phyloP scores from a whole-genome alignment of 2,888 invertebrate species.

The Selenia dentaria region DNA sequence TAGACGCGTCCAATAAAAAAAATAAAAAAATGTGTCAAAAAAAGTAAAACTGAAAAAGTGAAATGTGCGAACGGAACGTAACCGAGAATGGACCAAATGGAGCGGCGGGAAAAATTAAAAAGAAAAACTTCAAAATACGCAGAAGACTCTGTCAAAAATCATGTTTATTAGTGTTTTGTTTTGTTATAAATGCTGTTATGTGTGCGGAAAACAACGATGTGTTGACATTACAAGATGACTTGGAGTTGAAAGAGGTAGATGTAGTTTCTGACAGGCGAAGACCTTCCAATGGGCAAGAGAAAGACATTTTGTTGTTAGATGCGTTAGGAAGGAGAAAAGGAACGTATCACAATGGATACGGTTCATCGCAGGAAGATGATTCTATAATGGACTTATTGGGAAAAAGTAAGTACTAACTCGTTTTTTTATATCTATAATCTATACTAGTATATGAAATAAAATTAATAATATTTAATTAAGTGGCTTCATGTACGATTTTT shows the following conservation, averaged over 20 bases:
- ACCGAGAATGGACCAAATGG: constrained; percentile 49
- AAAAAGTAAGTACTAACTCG: constrained; percentile 89
- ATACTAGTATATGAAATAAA: no score
- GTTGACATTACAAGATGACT: constrained; percentile 71
- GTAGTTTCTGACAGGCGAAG: constrained; percentile 69
- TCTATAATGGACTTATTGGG: constrained; percentile 93
- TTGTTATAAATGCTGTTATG: constrained; percentile 46
- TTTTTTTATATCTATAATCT: no score
- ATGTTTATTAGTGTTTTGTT: constrained; percentile 46
- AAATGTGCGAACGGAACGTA: constrained; percentile 51
- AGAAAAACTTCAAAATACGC: constrained; percentile 64
- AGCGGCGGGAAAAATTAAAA: constrained; percentile 57
- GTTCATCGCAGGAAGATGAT: constrained; percentile 83
- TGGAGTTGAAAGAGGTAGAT: constrained; percentile 62
- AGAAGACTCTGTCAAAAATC: constrained; percentile 50
- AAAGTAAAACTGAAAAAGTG: constrained; percentile 45
- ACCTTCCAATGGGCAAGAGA: constrained; percentile 88
- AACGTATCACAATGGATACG: constrained; percentile 70
- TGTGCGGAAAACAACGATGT: constrained; percentile 71
- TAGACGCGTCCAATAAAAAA: constrained; percentile 55
- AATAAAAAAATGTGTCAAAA: constrained; percentile 40
- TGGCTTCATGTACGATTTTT: no score
- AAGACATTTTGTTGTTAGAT: constrained; percentile 89
- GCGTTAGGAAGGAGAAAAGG: constrained; percentile 88
- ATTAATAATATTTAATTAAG: no score